Conservation (phyloP, 2,888 invertebrate species). For the Diadegma fenestrale region DNA sequence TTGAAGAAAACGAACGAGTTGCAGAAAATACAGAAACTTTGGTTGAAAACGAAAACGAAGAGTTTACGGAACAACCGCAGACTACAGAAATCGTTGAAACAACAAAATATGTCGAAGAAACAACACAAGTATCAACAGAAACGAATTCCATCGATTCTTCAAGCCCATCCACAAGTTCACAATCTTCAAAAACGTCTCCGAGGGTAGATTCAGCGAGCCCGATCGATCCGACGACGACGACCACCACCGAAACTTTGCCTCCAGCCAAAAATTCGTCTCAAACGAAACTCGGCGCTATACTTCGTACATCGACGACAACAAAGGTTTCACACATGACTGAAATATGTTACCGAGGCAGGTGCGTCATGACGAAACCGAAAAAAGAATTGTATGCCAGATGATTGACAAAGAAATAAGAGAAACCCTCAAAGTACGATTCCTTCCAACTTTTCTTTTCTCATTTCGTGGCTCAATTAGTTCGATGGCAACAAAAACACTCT, state of each 20-base stretch:
- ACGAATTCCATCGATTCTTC: conserved; percentile 26
- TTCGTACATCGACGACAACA: conserved; percentile 92
- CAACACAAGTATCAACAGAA: conserved; percentile 49
- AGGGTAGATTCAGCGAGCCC: conserved; percentile 67
- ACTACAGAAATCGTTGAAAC: conserved; percentile 39
- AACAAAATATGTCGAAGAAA: conserved; percentile 56
- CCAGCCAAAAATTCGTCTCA: conserved; percentile 59
- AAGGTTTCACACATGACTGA: conserved; percentile 94
- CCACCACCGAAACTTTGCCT: conserved; percentile 60
- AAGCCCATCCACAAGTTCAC: neutral
- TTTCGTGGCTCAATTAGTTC: conserved; percentile 6
- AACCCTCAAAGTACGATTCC: neutral
- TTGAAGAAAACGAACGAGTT: neutral
- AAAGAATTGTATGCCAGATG: conserved; percentile 78
- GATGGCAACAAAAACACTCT: neutral
- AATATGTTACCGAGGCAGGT: conserved; percentile 94
- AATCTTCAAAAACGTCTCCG: conserved; percentile 61
- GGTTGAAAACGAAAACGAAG: conserved; percentile 11
- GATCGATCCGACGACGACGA: conserved; percentile 61
- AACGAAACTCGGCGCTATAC: conserved; percentile 85
- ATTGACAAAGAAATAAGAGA: conserved; percentile 58
- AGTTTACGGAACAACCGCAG: conserved; percentile 24
- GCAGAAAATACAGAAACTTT: conserved; percentile 6
- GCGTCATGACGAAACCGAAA: conserved; percentile 88
- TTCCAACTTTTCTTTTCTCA: conserved; percentile 9